phyloP scores from a whole-genome alignment of 2,113 vertebrate species.

The Riparia riparia region DNA sequence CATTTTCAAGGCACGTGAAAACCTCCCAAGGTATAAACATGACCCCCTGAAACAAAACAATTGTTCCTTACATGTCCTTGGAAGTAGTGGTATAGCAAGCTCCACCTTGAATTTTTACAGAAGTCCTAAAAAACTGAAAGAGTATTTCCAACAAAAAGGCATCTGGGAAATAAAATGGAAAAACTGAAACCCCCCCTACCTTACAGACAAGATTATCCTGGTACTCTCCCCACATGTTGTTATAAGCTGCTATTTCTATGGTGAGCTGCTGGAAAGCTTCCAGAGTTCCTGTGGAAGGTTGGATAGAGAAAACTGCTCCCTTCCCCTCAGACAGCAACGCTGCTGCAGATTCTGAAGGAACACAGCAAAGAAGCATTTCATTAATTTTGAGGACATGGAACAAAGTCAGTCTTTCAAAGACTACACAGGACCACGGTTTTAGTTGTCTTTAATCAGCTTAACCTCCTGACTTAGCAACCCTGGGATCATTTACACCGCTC shows the following conservation, averaged over 20 bases:
- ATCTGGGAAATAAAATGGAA: not conserved
- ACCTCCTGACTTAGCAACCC: not conserved
- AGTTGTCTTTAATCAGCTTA: not conserved
- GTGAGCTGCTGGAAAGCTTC: conserved; percentile 80
- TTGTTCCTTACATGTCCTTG: fast-evolving
- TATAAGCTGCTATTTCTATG: conserved; percentile 85
- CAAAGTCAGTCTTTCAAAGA: not conserved
- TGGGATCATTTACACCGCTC: not conserved
- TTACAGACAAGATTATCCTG: conserved; percentile 85
- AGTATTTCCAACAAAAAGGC: not conserved
- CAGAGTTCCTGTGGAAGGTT: conserved; percentile 78
- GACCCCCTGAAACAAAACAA: not conserved
- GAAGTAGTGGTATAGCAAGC: not conserved
- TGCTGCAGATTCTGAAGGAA: conserved; percentile 79
- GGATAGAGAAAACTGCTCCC: conserved; percentile 85
- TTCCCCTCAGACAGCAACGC: conserved; percentile 83
- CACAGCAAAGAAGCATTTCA: not conserved
- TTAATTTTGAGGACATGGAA: not conserved
- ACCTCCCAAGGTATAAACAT: not conserved
- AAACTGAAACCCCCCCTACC: conserved; percentile 68
- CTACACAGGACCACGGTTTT: not conserved
- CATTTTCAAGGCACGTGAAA: not conserved
- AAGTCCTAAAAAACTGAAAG: not conserved
- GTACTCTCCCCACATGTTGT: conserved; percentile 96
- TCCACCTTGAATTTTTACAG: not conserved